phyloP scores from a whole-genome alignment of 2,888 invertebrate genomes.

The Rugalucina vietnamica region DNA sequence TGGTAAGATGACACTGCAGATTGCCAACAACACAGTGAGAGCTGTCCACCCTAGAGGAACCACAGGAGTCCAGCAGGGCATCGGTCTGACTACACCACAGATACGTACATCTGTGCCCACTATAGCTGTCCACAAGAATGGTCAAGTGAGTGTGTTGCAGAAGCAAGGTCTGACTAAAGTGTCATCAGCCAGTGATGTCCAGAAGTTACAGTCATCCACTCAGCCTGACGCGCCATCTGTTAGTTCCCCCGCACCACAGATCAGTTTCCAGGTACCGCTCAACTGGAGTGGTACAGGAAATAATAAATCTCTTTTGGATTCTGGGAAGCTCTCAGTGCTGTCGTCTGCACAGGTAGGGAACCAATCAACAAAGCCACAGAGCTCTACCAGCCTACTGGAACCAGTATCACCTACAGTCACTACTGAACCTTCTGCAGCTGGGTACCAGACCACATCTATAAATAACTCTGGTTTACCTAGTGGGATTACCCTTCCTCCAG shows the following conservation, averaged over 20 bases:
- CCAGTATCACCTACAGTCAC: not conserved
- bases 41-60: not conserved
- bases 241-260: not conserved
- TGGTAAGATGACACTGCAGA: slow-evolving; percentile 43
- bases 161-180: not conserved
- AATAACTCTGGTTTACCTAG: too few species aligned
- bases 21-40: slow-evolving; percentile 8
- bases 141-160: not conserved
- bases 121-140: not conserved
- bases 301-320: slow-evolving; percentile 21
- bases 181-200: not conserved
- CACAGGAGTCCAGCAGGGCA: not conserved
- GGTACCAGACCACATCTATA: not conserved
- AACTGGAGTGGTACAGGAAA: slow-evolving; percentile 53
- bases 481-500: too few species aligned
- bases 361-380: not conserved
- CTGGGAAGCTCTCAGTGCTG: not conserved
- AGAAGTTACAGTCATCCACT: not conserved
- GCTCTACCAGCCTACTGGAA: not conserved
- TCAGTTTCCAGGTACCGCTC: slow-evolving; percentile 56
- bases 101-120: not conserved
- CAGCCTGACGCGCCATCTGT: not conserved
- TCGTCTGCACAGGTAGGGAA: not conserved
- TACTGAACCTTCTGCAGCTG: not conserved
- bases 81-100: not conserved